Evolutionary conservation across 2,113 vertebrate species (phyloP).

Genomic region (Isurus oxyrinchus): DNA sequence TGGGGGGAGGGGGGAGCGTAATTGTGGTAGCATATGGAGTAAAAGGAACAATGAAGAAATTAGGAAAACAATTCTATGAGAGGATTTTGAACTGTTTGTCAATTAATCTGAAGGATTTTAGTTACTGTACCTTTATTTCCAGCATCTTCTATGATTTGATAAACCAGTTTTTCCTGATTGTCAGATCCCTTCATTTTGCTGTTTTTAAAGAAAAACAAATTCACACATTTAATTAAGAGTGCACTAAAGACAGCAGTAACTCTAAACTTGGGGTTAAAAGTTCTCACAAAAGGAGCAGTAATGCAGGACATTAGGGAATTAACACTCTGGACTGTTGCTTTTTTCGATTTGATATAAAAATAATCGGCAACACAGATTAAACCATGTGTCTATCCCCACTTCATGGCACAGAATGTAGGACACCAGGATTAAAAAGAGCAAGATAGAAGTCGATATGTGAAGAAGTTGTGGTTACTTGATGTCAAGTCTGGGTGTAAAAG

Average conservation of each 20-base stretch:
- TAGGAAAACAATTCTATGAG: neutral
- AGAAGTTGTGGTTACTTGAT: neutral
- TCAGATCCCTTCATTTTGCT: constrained; percentile 99
- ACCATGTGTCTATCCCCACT: too few species aligned
- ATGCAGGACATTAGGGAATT: neutral
- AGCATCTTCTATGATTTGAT: constrained; percentile 96
- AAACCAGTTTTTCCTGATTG: constrained; percentile 97
- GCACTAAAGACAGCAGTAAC: neutral
- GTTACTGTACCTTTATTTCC: constrained; percentile 82
- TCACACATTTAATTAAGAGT: neutral
- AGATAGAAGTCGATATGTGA: neutral
- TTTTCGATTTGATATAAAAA: too few species aligned
- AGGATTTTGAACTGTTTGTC: neutral
- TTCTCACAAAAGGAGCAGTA: neutral
- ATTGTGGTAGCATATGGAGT: neutral
- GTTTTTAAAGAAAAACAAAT: constrained; percentile 43
- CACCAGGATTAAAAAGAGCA: neutral
- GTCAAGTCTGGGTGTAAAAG: neutral
- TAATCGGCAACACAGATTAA: too few species aligned
- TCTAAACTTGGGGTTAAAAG: constrained; percentile 35
- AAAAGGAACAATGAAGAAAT: neutral
- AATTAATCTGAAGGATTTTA: constrained; percentile 9
- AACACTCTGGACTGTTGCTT: neutral
- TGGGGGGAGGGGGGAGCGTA: too few species aligned
- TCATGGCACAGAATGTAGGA: neutral